Evolutionary conservation across 1,140 invertebrate genomes (phyloP).

Genomic region (Drosophila simulans): DNA sequence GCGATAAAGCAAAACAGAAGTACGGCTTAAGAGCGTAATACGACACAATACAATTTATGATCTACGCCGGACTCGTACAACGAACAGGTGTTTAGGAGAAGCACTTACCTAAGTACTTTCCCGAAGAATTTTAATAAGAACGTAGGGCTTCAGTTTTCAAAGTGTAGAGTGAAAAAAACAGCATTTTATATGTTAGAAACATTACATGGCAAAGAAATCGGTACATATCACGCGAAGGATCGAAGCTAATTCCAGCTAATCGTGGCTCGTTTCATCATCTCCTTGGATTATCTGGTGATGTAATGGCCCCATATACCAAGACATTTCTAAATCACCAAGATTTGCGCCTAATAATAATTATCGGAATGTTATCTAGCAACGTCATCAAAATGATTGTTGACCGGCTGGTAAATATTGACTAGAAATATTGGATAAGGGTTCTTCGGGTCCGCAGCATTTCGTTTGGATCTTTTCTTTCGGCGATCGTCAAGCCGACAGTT

Average conservation of each 20-base stretch:
- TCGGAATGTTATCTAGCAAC: too few relatives aligned
- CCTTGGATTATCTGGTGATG: neutral
- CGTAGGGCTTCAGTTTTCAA: constrained; percentile 5
- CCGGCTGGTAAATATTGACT: too few relatives aligned
- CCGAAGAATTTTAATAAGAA: constrained; percentile 14
- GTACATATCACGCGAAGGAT: neutral
- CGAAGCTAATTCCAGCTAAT: neutral
- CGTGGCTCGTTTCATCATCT: neutral
- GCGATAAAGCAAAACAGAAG: neutral
- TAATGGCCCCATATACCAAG: too few relatives aligned
- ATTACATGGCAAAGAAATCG: too few relatives aligned
- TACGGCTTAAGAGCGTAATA: neutral
- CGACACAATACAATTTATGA: neutral
- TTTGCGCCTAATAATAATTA: too few relatives aligned
- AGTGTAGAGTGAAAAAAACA: neutral
- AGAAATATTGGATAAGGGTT: too few relatives aligned
- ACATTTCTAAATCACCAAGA: too few relatives aligned
- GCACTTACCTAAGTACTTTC: neutral
- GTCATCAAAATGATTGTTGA: too few relatives aligned
- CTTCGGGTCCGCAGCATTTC: too few relatives aligned
- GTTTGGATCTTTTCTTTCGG: too few relatives aligned
- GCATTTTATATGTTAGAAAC: neutral
- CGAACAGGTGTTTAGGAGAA: neutral
- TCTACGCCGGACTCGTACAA: neutral
- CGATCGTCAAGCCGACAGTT: too few relatives aligned